A percentile compares a stretch with the other conserved stretches of the same genome.
phyloP scores from a whole-genome alignment of 2,797 vertebrate species.

The Cichlasoma orientale region DNA sequence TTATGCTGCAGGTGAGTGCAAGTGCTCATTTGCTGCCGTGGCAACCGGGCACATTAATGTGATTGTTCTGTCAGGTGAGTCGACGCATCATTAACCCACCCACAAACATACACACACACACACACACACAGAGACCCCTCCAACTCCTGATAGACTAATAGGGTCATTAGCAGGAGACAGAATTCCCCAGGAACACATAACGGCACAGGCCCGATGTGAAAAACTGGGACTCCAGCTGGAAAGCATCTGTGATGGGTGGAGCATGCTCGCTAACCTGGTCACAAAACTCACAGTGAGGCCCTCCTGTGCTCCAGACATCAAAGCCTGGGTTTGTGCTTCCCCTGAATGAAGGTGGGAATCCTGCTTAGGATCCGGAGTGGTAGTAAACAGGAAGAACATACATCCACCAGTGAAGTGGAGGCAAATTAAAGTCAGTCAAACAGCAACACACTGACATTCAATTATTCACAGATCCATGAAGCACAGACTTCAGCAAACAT shows the following conservation, averaged over 20 bases:
- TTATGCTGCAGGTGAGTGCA: conserved; percentile 70
- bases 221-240: conserved; percentile 34
- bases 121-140: not conserved
- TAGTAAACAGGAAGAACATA: conserved; percentile 7
- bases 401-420: not conserved
- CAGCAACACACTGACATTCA: conserved; percentile 25
- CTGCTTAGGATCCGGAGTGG: not conserved
- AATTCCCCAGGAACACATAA: conserved; percentile 27
- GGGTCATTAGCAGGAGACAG: conserved; percentile 55
- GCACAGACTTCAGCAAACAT: conserved; percentile 20
- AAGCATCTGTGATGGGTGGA: conserved; percentile 46
- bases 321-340: conserved; percentile 15
- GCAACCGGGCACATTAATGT: conserved; percentile 68
- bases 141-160: conserved; percentile 49
- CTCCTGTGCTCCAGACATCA: conserved; percentile 19
- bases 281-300: not conserved
- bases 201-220: not conserved
- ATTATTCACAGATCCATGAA: conserved; percentile 30
- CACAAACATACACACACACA: not conserved
- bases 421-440: conserved; percentile 33
- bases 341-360: conserved; percentile 12
- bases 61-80: conserved; percentile 76
- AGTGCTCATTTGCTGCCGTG: conserved; percentile 55
- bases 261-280: conserved; percentile 5
- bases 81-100: conserved; percentile 66